Conservation (phyloP, 1,140 invertebrate genomes). For the Trichonephila inaurata region DNA sequence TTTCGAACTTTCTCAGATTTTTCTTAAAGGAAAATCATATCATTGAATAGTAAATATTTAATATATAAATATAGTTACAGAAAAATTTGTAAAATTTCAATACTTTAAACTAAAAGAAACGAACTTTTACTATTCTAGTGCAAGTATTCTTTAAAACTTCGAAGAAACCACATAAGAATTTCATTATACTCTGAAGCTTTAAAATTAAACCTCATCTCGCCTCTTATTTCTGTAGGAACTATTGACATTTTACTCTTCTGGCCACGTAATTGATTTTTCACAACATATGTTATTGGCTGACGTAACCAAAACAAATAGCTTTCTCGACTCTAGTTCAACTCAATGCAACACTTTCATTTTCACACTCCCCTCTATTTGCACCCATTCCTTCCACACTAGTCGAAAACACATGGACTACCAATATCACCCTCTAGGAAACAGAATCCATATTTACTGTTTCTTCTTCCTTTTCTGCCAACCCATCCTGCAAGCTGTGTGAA, state of each 20-base stretch:
- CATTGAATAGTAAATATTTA: no score
- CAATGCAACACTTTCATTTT: neutral
- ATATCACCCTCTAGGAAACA: neutral
- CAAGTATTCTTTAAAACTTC: no score
- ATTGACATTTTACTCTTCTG: neutral
- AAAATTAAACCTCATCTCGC: no score
- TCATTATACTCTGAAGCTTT: no score
- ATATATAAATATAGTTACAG: no score
- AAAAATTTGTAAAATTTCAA: no score
- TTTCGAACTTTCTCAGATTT: no score
- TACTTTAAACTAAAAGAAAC: no score
- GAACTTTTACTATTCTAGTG: no score
- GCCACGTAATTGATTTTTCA: neutral
- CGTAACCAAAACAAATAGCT: neutral
- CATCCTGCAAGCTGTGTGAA: conserved; percentile 5
- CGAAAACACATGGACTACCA: neutral
- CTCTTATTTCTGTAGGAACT: neutral
- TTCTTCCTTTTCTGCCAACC: no score
- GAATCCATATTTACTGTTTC: conserved; percentile 45
- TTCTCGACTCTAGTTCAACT: neutral
- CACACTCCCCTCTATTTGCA: neutral
- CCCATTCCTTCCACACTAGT: neutral
- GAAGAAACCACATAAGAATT: no score
- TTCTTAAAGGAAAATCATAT: no score
- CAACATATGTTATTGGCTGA: neutral